Percentiles rank a stretch among this genome's conserved stretches.
These are phyloP conservation scores for Trichonephila inaurata DNA, from an alignment of 1,140 invertebrate genomes.

Conservation along the genomic window DNA sequence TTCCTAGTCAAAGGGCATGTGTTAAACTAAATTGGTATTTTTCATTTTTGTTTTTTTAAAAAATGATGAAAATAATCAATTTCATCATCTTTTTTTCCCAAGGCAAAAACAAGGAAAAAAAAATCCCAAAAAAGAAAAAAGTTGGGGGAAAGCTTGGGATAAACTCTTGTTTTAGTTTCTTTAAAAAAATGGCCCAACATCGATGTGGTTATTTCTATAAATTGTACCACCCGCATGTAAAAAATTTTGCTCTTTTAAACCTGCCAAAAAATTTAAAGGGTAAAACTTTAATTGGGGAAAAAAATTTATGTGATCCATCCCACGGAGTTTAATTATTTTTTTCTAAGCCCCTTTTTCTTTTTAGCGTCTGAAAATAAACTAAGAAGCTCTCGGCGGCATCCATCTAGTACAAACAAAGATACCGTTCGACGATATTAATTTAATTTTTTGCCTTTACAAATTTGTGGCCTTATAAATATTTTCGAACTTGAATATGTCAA, in stretches of 20 bases:
- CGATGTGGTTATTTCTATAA: background rate
- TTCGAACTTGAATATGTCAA: background rate
- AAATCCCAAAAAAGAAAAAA: background rate
- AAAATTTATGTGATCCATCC: conserved; percentile 2
- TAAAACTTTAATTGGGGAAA: conserved; percentile 10
- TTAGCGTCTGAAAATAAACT: conserved; percentile 5
- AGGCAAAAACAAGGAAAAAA: background rate
- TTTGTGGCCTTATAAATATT: background rate
- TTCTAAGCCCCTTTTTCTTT: background rate
- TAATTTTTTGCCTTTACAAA: background rate
- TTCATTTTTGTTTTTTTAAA: background rate
- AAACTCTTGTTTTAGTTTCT: background rate
- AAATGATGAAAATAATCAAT: background rate
- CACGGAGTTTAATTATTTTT: background rate
- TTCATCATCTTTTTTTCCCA: background rate
- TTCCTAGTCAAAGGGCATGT: background rate
- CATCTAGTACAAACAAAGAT: background rate
- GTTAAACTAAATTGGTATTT: conserved; percentile 11
- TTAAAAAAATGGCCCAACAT: background rate
- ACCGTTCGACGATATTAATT: background rate
- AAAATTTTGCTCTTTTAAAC: background rate
- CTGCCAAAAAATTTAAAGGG: background rate
- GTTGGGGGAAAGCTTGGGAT: background rate
- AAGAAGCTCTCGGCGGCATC: background rate
- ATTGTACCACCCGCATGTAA: background rate